Evolutionary conservation across 2,113 vertebrate species (phyloP), one percentile per base, ranked within the genome.

Genomic region (Syngnathus floridae): DNA sequence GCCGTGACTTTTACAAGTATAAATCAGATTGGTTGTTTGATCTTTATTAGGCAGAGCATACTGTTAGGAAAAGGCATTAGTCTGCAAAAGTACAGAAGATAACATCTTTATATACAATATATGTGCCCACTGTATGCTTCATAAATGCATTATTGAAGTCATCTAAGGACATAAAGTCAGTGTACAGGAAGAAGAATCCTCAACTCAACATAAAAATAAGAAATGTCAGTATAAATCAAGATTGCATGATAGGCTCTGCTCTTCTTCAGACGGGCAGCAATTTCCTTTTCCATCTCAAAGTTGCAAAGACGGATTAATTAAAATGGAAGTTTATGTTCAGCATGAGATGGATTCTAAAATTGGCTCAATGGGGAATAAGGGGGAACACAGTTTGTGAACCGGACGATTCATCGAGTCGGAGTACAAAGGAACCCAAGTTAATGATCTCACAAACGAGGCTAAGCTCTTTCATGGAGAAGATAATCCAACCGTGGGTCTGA

Each of bases 401-500:
- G 66, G 62, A 68, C 61, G 64, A 63, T 78, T 82, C 62, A 54
- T 66, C 49, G 64, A 84, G 66, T 76, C 74, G n/a, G 41, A 77
- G 73, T 62, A 72, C 68, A 78, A 75, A 84, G 72, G 73, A 76
- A 81, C 73, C 74, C 48, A 36, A 64, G 70, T 77, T 85, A 67
- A 84, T 84, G 78, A 81, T 78, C 84, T 83, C 75, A 75, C 76
- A 83, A 80, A 79, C 81, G 80, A 64, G 31, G 41, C 69, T 65
- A 67, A 82, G 80, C 77, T 80, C 82, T 81, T 82, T 82, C 64
- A 70, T 51, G 80, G 74, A 74, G 46, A 64, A 60, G 75, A 76
- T 62, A 37, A 72, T 82, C 73, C 69, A 81, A 84, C 67, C 5
- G 56, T 67, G 72, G 71, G 65, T 78, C 70, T 78, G 76, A 71